Evolutionary conservation across 2,113 vertebrate species (phyloP).

Genomic region (Hippopotamus amphibius): DNA sequence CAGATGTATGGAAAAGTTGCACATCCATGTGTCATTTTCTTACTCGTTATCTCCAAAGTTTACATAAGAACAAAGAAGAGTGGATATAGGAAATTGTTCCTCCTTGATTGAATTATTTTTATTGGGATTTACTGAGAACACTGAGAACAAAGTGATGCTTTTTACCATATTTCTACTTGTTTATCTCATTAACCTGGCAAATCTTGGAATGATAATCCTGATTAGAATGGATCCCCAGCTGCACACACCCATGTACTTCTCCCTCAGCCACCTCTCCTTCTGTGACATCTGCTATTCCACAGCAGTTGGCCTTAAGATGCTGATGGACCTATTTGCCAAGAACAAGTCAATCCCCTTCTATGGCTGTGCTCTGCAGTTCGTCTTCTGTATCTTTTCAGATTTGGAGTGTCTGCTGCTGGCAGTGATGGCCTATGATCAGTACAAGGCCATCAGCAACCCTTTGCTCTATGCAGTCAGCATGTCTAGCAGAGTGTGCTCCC

Average conservation of each 20-base stretch:
- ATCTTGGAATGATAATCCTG: neutral
- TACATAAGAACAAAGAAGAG: neutral
- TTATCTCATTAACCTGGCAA: neutral
- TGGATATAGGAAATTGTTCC: constrained; percentile 6
- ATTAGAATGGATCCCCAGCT: neutral
- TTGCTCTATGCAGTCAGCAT: neutral
- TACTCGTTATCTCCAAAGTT: neutral
- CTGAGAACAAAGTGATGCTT: fast-evolving
- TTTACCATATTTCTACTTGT: neutral
- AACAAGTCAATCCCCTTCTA: neutral
- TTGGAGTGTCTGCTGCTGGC: neutral
- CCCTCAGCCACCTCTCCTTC: constrained; percentile 49
- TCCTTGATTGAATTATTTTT: neutral
- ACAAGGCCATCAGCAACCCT: no score
- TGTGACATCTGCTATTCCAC: constrained; percentile 45
- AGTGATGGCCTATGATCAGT: no score
- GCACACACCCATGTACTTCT: constrained; percentile 50
- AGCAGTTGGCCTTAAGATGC: constrained; percentile 21
- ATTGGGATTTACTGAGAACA: constrained; percentile 11
- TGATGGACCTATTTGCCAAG: neutral
- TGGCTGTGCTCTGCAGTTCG: constrained; percentile 11
- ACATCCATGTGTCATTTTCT: neutral
- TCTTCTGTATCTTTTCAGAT: neutral
- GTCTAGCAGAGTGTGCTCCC: neutral
- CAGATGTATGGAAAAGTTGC: neutral